A percentile compares a stretch with the other conserved stretches of the same genome.
Conservation (phyloP, 2,888 invertebrate genomes). For the Trichogramma evanescens region DNA sequence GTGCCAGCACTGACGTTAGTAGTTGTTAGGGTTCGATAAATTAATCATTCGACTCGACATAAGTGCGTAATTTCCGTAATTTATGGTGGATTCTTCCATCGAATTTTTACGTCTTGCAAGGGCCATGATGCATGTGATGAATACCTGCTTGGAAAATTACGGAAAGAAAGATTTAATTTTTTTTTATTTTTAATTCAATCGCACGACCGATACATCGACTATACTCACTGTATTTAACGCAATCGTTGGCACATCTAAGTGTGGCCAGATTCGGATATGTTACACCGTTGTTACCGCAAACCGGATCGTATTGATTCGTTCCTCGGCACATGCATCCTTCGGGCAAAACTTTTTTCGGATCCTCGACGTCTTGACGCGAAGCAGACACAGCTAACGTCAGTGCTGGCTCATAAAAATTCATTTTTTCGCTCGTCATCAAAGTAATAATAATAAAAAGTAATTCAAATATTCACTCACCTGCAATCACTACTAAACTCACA, state of each 20-base stretch:
- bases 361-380: neutral
- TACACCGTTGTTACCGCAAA: slow-evolving; percentile 20
- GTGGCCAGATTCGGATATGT: slow-evolving; percentile 14
- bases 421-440: too few relatives aligned
- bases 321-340: slow-evolving; percentile 11
- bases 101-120: slow-evolving; percentile 9
- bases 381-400: too few relatives aligned
- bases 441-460: too few relatives aligned
- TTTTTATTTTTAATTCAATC: neutral
- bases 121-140: slow-evolving; percentile 18
- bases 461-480: too few relatives aligned
- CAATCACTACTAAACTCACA: too few relatives aligned
- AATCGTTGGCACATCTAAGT: slow-evolving; percentile 11
- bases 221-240: slow-evolving; percentile 19
- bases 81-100: too few relatives aligned
- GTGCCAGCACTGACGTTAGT: too few relatives aligned
- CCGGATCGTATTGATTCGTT: slow-evolving; percentile 9
- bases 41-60: too few relatives aligned
- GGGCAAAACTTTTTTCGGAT: neutral
- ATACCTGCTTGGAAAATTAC: slow-evolving; percentile 9
- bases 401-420: too few relatives aligned
- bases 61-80: too few relatives aligned
- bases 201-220: neutral
- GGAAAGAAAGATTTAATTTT: neutral
- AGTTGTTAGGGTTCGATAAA: too few relatives aligned